Evolutionary conservation across 1,140 invertebrate species (phyloP).

Genomic region (Ceratina calcarata): DNA sequence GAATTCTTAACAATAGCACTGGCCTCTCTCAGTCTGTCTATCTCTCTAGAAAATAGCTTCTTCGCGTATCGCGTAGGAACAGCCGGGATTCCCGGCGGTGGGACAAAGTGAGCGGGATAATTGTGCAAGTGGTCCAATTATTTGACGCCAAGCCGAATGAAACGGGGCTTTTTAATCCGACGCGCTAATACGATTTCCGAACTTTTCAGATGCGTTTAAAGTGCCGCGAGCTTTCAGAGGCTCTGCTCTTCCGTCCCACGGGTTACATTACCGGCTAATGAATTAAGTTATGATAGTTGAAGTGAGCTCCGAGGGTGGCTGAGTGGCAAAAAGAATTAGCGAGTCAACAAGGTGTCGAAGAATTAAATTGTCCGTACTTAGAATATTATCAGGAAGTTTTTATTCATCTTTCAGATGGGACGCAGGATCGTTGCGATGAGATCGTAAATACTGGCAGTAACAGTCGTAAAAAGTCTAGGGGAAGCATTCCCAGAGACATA

Average conservation of each 20-base stretch:
- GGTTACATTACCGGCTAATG: background rate
- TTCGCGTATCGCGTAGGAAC: too few relatives aligned
- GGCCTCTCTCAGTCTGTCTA: too few relatives aligned
- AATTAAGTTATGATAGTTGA: conserved; percentile 17
- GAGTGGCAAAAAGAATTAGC: background rate
- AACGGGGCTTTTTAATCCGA: conserved; percentile 28
- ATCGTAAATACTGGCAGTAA: too few relatives aligned
- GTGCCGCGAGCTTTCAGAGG: background rate
- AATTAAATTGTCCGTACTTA: background rate
- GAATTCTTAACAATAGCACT: too few relatives aligned
- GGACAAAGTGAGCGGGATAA: conserved; percentile 3
- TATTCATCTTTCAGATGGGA: background rate
- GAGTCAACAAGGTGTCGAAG: background rate
- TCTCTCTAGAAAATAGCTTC: too few relatives aligned
- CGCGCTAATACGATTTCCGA: conserved; percentile 30
- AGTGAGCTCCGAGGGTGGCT: background rate
- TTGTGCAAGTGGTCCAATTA: conserved; percentile 38
- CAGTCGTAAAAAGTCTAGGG: background rate
- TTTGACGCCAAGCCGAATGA: background rate
- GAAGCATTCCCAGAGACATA: background rate
- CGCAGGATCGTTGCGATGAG: background rate
- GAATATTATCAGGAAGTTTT: background rate
- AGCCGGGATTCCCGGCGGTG: background rate
- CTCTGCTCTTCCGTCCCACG: background rate
- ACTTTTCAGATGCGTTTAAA: conserved; percentile 4